phyloP scores from a whole-genome alignment of 1,140 invertebrate species.

The Zaprionus nigranus region DNA sequence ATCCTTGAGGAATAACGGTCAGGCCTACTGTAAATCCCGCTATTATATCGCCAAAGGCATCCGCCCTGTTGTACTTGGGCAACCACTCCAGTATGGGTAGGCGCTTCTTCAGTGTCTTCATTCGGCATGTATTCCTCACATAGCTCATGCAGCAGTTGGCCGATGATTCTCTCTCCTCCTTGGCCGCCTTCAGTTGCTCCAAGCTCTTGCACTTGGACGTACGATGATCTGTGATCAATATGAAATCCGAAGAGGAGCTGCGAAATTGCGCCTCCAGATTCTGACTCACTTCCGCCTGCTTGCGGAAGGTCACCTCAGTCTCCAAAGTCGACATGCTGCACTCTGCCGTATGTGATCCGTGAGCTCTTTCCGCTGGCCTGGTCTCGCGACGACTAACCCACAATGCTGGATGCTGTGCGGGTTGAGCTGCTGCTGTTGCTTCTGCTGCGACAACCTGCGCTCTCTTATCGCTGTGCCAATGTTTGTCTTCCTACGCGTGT shows the following conservation, averaged over 20 bases:
- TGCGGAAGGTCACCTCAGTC: conserved; percentile 73
- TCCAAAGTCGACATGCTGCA: conserved; percentile 74
- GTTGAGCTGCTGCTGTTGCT: conserved; percentile 30
- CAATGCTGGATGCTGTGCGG: conserved; percentile 57
- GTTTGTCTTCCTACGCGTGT: conserved; percentile 46
- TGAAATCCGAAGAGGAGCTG: conserved; percentile 70
- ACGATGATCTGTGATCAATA: conserved; percentile 77
- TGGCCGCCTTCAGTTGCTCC: conserved; percentile 67
- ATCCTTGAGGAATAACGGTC: conserved; percentile 92
- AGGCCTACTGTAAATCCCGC: conserved; percentile 95
- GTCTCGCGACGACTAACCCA: conserved; percentile 30
- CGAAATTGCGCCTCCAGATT: conserved; percentile 67
- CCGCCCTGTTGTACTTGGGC: conserved; percentile 88
- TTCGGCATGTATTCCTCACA: conserved; percentile 69
- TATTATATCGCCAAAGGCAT: conserved; percentile 89
- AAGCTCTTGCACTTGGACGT: conserved; percentile 69
- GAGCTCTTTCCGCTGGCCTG: conserved; percentile 14
- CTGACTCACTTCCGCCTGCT: conserved; percentile 66
- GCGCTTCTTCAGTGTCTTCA: conserved; percentile 89
- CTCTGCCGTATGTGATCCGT: neutral
- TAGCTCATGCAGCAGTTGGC: conserved; percentile 50
- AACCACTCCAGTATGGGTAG: conserved; percentile 91
- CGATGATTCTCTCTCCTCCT: conserved; percentile 30
- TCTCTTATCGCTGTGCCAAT: conserved; percentile 61
- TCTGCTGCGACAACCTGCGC: neutral